Conservation (phyloP, 2,888 invertebrate genomes). For the Caenorhabditis panamensis region DNA sequence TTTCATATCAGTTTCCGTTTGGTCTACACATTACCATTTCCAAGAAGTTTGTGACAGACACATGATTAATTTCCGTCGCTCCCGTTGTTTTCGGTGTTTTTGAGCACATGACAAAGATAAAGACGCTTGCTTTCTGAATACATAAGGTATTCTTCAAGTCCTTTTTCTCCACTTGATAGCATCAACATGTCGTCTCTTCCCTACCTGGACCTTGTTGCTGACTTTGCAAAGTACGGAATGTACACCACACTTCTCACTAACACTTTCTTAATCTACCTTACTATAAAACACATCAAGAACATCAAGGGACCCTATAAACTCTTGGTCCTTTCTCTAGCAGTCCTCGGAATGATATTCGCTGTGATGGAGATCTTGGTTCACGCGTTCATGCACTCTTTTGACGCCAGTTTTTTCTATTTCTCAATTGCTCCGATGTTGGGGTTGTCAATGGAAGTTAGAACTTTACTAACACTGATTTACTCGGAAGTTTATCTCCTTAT, state of each 20-base stretch:
- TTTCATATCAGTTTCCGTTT: too few species aligned
- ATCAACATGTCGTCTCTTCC: background rate
- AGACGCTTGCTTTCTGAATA: too few species aligned
- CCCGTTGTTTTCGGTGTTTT: too few species aligned
- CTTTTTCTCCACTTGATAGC: too few species aligned
- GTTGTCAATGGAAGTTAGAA: background rate
- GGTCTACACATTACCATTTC: too few species aligned
- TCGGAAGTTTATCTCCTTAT: background rate
- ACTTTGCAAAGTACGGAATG: background rate
- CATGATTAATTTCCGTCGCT: too few species aligned
- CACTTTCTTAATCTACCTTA: background rate
- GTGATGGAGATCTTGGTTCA: background rate
- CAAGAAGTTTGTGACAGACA: too few species aligned
- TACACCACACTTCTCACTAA: background rate
- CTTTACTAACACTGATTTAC: background rate
- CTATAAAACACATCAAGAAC: background rate
- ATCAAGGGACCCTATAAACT: background rate
- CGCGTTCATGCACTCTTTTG: background rate
- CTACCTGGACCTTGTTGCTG: background rate
- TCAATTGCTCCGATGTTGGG: background rate
- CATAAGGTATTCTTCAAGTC: too few species aligned
- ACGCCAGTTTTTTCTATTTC: slow-evolving; percentile 6
- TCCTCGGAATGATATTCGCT: background rate
- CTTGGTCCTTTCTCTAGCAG: background rate
- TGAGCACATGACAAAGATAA: too few species aligned